Evolutionary conservation across 2,113 vertebrate genomes (phyloP).

Genomic region (Asarcornis scutulata): DNA sequence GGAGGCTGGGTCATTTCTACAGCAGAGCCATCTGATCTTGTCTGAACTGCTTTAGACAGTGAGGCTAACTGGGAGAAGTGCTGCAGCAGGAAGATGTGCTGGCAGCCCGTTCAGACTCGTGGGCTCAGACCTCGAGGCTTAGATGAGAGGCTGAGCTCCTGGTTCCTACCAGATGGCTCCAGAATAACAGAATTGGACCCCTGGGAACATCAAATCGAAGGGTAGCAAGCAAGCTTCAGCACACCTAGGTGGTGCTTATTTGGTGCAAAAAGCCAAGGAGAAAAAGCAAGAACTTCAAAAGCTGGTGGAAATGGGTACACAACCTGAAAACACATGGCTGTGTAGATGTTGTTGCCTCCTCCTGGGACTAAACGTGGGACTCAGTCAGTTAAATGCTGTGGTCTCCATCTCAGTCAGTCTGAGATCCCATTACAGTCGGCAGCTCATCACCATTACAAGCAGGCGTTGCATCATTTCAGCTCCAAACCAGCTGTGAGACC

Average conservation of each 20-base stretch:
- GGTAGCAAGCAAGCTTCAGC: background rate
- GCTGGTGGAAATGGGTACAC: background rate
- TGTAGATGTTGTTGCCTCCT: background rate
- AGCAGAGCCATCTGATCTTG: background rate
- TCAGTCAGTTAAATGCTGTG: background rate
- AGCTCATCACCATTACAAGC: background rate
- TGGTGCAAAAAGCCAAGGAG: background rate
- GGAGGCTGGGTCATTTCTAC: background rate
- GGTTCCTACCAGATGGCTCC: background rate
- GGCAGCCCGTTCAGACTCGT: background rate
- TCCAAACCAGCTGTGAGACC: background rate
- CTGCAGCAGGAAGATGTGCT: background rate
- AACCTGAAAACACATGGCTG: background rate
- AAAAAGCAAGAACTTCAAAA: background rate
- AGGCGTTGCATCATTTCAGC: background rate
- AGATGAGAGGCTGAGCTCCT: background rate
- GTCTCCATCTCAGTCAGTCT: background rate
- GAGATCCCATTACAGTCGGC: background rate
- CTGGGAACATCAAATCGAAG: background rate
- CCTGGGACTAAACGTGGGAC: background rate
- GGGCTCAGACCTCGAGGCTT: background rate
- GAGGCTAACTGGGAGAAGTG: background rate
- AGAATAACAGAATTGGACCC: background rate
- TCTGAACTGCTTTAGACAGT: background rate
- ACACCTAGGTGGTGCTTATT: background rate